These are phyloP conservation scores for Pogonocichla stellata DNA, from an alignment of 2,113 vertebrate species.

Conservation along the genomic window DNA sequence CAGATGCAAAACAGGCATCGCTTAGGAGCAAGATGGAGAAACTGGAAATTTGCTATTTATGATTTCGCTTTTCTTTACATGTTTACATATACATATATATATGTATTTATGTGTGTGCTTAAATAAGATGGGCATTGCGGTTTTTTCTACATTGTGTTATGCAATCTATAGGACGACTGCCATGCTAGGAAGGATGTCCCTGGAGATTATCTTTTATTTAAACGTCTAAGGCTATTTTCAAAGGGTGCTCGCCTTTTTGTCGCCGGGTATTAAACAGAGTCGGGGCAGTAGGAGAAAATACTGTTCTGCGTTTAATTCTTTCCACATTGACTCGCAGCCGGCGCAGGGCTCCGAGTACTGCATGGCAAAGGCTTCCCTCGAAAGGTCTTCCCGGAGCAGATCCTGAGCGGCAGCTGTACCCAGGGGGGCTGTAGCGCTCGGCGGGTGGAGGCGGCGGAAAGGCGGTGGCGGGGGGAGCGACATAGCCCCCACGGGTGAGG, in stretches of 20 bases:
- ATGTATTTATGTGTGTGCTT: neutral
- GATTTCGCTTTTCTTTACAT: neutral
- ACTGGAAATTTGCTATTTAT: neutral
- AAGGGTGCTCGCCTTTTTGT: constrained; percentile 1
- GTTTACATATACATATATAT: neutral
- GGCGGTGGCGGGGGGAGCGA: neutral
- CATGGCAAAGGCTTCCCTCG: neutral
- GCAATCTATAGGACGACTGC: neutral
- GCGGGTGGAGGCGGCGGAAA: constrained; percentile 3
- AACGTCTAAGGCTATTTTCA: constrained; percentile 13
- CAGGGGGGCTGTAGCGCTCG: constrained; percentile 4
- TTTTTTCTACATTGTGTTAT: neutral
- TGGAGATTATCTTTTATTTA: constrained; percentile 22
- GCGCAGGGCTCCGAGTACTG: neutral
- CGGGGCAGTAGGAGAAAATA: neutral
- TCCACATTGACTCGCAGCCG: neutral
- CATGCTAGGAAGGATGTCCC: neutral
- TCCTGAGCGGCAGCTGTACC: neutral
- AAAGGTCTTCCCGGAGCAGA: neutral
- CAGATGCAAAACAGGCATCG: constrained; percentile 33
- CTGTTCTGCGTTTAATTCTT: neutral
- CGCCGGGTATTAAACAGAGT: neutral
- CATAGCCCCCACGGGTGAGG: constrained; percentile 10
- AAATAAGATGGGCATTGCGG: neutral
- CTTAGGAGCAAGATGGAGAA: constrained; percentile 15